Evolutionary conservation across 2,888 invertebrate genomes (phyloP), one percentile per base, ranked within the genome.

Genomic region (Gibbula magus): DNA sequence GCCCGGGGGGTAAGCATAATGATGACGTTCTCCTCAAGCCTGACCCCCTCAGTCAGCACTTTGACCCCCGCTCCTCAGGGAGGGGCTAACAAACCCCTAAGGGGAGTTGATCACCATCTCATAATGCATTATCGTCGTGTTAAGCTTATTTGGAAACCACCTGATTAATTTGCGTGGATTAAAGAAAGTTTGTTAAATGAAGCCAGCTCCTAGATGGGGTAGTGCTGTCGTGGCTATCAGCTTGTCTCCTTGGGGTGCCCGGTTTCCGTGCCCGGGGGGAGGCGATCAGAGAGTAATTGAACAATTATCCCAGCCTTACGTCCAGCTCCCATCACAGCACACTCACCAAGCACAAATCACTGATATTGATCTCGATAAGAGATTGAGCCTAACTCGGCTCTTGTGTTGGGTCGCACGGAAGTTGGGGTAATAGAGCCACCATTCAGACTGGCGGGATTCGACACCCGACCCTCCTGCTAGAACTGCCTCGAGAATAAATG

Each of bases 291-390:
- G 70, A 18, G 70, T 70, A 70, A 70, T 70, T 70, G 70, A 70
- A 70, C 70, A 70, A 70, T 70, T 70, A 70, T 70, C 70, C 20
- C 39, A 39, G 70, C 70, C 70, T 70, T 39, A 70, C 70, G 70
- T 70, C 39, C 45, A 10, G 32, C 70, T 70, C 16, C 39, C 70
- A 70, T 20, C 20, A 66, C 66, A 18, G 16, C 66, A 66, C 66
- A 20, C n/a, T 39, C 70, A 70, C 35, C 70, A 70, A 70, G 32
- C 20, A 70, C 39, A 70, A 70, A 32, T 70, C 70, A 39, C 70
- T 35, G 70, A 70, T 70, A 70, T 70, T 70, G 70, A 70, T 70
- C 70, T 25, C n/a, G 39, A 32, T 35, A 35, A 35, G 70, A 70
- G 70, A 70, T 39, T 70, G 70, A 35, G 70, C 32, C 70, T 70